Evolutionary conservation across 2,888 invertebrate species (phyloP).

Genomic region (Drosophila siamana): DNA sequence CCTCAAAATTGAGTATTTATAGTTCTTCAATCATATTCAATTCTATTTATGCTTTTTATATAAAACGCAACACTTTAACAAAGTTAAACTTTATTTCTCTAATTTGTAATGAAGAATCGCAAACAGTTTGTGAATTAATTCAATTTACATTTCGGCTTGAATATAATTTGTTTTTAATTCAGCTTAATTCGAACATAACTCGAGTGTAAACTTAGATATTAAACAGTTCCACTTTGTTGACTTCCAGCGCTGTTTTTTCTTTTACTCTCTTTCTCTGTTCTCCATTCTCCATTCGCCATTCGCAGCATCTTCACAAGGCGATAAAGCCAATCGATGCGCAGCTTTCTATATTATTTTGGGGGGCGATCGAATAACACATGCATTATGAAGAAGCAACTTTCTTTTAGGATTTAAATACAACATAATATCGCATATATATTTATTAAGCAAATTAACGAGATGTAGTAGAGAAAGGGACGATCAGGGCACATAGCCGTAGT

Average conservation of each 20-base stretch:
- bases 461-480: too few species aligned
- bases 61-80: not conserved
- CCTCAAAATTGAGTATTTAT: not conserved
- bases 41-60: too few species aligned
- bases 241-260: conserved; percentile 13
- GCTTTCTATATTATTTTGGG: conserved; percentile 46
- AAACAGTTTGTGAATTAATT: too few species aligned
- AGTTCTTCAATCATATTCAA: not conserved
- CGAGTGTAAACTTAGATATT: not conserved
- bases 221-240: conserved; percentile 42
- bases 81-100: too few species aligned
- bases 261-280: not conserved
- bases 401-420: conserved; percentile 8
- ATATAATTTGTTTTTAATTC: not conserved
- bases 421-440: conserved; percentile 29
- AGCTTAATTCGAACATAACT: not conserved
- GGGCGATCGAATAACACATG: conserved; percentile 11
- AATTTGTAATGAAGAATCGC: too few species aligned
- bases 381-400: conserved; percentile 22
- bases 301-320: conserved; percentile 20
- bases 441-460: conserved; percentile 59
- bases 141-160: not conserved
- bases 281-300: conserved; percentile 24
- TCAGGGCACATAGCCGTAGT: conserved; percentile 82
- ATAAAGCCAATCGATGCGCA: conserved; percentile 36